phyloP scores from a whole-genome alignment of 2,113 vertebrate genomes.

The Cyphomyrus discorhynchus region DNA sequence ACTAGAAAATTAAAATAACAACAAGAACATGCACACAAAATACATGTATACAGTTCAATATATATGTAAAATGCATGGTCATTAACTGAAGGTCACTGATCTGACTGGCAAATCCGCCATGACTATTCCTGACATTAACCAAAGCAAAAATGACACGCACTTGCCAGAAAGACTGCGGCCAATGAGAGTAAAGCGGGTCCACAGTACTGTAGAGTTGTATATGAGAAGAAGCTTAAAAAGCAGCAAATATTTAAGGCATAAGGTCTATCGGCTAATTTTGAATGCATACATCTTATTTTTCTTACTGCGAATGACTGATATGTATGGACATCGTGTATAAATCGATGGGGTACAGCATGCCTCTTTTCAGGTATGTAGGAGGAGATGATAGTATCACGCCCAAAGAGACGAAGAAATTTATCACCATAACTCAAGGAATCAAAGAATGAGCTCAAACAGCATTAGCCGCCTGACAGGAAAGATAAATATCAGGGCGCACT shows the following conservation, averaged over 20 bases:
- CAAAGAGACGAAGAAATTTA: conserved; percentile 50
- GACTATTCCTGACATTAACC: not conserved
- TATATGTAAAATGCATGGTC: not conserved
- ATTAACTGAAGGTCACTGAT: conserved; percentile 1
- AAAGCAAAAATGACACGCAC: not conserved
- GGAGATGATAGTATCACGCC: not conserved
- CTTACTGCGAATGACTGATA: not conserved
- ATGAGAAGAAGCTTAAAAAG: not conserved
- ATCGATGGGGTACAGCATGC: not conserved
- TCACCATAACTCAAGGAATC: conserved; percentile 63
- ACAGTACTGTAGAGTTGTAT: not conserved
- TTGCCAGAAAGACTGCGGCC: not conserved
- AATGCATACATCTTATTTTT: not conserved
- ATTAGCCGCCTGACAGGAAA: conserved; percentile 55
- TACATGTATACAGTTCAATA: too few species aligned
- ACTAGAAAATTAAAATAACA: not conserved
- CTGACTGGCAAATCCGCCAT: not conserved
- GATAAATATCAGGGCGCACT: conserved; percentile 48
- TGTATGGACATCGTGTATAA: not conserved
- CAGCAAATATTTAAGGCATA: not conserved
- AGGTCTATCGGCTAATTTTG: not conserved
- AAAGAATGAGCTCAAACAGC: conserved; percentile 52
- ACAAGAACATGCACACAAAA: not conserved
- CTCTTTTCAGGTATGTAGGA: not conserved
- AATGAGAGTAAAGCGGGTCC: not conserved